Percentiles rank a stretch among this genome's conserved stretches.
phyloP scores from a whole-genome alignment of 2,888 invertebrate species.

The Fragum sueziense region DNA sequence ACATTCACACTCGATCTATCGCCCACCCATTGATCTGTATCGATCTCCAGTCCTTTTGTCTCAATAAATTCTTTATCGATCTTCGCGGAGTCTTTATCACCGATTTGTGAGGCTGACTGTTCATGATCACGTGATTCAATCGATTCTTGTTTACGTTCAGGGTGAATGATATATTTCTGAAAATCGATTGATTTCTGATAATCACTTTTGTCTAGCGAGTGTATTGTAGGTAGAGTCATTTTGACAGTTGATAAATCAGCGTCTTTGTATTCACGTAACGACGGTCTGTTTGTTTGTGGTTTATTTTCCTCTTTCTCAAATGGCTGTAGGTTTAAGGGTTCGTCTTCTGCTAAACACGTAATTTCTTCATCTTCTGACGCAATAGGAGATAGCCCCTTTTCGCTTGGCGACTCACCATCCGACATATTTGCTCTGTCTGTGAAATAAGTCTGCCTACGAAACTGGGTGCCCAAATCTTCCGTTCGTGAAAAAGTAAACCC shows the following conservation, averaged over 20 bases:
- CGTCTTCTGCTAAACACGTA: neutral
- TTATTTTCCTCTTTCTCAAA: neutral
- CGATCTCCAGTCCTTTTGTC: conserved; percentile 29
- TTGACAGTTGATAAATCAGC: neutral
- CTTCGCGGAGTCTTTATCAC: conserved; percentile 15
- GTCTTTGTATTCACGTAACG: conserved; percentile 10
- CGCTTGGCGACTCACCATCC: conserved; percentile 51
- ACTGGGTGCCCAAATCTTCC: conserved; percentile 61
- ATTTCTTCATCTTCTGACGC: conserved; percentile 56
- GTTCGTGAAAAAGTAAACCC: conserved; percentile 64
- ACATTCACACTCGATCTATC: conserved; percentile 39
- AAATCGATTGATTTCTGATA: conserved; percentile 50
- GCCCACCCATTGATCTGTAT: conserved; percentile 34
- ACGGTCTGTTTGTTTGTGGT: neutral
- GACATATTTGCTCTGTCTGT: conserved; percentile 59
- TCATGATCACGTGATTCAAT: neutral
- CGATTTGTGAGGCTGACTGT: conserved; percentile 7
- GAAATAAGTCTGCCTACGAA: conserved; percentile 53
- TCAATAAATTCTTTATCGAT: conserved; percentile 40
- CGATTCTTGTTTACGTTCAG: conserved; percentile 26
- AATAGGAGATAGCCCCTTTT: conserved; percentile 51
- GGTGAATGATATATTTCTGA: conserved; percentile 59
- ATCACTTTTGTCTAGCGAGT: neutral
- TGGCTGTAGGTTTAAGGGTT: neutral
- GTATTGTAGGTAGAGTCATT: neutral